These are phyloP conservation scores for Accipiter cooperii DNA, from an alignment of 2,113 vertebrate species.

Conservation along the genomic window DNA sequence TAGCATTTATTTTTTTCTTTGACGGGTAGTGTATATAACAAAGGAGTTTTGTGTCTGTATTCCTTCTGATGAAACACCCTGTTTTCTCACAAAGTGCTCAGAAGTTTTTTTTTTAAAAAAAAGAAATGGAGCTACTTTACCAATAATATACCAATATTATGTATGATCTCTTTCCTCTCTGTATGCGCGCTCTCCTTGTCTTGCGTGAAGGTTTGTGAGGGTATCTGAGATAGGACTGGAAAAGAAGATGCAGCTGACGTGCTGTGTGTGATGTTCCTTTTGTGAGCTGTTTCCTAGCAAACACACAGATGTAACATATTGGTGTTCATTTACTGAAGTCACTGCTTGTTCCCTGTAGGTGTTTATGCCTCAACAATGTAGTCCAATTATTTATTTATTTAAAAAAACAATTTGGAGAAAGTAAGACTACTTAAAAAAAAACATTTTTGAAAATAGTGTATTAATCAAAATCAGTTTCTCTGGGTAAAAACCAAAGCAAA, in stretches of 20 bases:
- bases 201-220: neutral
- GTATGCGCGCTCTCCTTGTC: rapidly evolving
- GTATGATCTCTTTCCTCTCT: neutral
- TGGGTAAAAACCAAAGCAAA: neutral
- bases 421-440: neutral
- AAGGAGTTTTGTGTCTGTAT: neutral
- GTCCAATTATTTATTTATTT: neutral
- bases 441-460: neutral
- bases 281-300: neutral
- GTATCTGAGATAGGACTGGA: neutral
- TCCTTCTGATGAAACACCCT: neutral
- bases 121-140: neutral
- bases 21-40: neutral
- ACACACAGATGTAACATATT: neutral
- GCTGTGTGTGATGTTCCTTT: neutral
- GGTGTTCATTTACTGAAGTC: neutral
- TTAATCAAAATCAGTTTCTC: neutral
- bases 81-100: neutral
- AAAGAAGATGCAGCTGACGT: neutral
- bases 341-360: neutral
- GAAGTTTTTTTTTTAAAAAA: neutral
- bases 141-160: neutral
- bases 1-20: neutral
- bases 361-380: neutral
- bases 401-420: neutral